Evolutionary conservation across 2,113 vertebrate species (phyloP).

Genomic region (Carlito syrichta): DNA sequence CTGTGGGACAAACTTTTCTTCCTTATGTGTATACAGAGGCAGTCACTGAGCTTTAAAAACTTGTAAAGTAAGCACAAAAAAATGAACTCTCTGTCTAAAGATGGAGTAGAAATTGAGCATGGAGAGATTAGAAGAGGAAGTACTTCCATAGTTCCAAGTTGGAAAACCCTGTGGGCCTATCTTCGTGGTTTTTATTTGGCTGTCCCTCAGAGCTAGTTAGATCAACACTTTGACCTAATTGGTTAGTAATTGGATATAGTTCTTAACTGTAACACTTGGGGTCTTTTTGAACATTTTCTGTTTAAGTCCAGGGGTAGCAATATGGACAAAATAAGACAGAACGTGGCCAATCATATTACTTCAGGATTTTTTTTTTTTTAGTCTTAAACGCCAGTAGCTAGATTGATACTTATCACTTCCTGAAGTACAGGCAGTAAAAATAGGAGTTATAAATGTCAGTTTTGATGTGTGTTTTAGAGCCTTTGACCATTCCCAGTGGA

Average conservation of each 20-base stretch:
- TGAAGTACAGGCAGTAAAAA: conserved; percentile 52
- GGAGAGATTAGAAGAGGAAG: neutral
- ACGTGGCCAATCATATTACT: neutral
- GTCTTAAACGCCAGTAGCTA: neutral
- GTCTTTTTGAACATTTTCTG: conserved; percentile 13
- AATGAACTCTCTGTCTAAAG: neutral
- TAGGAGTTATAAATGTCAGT: conserved; percentile 39
- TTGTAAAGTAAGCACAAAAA: neutral
- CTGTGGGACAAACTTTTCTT: neutral
- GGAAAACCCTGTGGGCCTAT: neutral
- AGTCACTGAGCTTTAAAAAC: neutral
- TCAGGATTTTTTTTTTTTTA: neutral
- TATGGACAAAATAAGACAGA: neutral
- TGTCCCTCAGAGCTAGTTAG: neutral
- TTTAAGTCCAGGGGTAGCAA: neutral
- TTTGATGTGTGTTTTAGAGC: conserved; percentile 49
- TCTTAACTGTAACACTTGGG: neutral
- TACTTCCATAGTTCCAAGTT: neutral
- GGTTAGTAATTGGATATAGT: neutral
- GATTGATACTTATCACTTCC: conserved; percentile 36
- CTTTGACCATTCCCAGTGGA: neutral
- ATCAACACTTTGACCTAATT: neutral
- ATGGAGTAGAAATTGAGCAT: neutral
- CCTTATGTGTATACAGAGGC: neutral
- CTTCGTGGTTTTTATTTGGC: neutral